Base-by-base conservation (phyloP, 1,140 invertebrate genomes). In the Dreissena rostriformis region DNA sequence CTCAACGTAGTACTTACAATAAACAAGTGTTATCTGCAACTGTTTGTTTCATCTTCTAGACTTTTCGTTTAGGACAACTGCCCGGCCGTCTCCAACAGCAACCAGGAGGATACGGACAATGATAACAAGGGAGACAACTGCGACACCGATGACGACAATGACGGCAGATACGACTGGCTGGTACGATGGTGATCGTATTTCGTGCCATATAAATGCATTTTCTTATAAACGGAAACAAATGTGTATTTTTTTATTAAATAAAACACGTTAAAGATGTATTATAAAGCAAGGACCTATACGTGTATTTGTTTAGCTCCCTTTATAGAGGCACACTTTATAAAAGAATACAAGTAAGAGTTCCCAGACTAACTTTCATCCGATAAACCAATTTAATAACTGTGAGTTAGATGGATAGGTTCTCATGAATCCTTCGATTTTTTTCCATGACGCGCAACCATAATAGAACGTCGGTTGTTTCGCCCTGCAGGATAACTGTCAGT, bases 71-170 rank as follows among this genome's bases (percentile, higher is more conserved):
- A 87, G 82, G 88, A 88, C 65, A 88, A 88, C 77, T 88, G 86
- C 73, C 63, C 71, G 17, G 63, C 57, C 28, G 77, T 86, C 19
- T 73, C 80, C 28, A 89, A 89, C 65, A 84, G 77, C 76, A 71
- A 82, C 19, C 86, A 88, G 49, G 82, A 85, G 26, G 88, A 89
- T 53, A 76, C 51, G 51, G 86, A 88, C 66, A 70, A 66, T 15
- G 87, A 88, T 72, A 68, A 74, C 29, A 71, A 82, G 1, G 89
- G 89, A 19, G 73, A 90, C 67, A 79, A 84, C 22, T 90, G 89
- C 82, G 89, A 90, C 68, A 49, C 66, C 19, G 89, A 90, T 73
- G 82, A 83, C 67, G 89, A 90, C 65, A 90, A 90, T 63, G 89
- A 90, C 76, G 88, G 86, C 39, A 79, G 73, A 49, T 82, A 74